phyloP scores from a whole-genome alignment of 2,888 invertebrate genomes.

The Drosophila affinis region DNA sequence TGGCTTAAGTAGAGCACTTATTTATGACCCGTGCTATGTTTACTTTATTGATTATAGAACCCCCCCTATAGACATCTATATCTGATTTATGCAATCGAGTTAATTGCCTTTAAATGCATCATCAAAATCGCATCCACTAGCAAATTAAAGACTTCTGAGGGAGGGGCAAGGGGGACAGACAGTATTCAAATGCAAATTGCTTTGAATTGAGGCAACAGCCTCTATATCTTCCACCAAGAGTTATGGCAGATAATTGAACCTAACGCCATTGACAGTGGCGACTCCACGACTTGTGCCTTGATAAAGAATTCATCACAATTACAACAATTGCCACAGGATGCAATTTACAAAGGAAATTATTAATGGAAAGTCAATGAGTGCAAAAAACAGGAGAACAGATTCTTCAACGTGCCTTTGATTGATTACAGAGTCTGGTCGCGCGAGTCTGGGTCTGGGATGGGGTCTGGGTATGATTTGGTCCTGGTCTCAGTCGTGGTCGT shows the following conservation, averaged over 20 bases:
- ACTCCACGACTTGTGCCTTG: conserved; percentile 51
- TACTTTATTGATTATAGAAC: conserved; percentile 19
- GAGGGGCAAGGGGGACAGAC: background rate
- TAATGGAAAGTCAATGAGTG: conserved; percentile 82
- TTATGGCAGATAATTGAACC: conserved; percentile 63
- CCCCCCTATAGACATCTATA: background rate
- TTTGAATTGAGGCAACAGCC: conserved; percentile 34
- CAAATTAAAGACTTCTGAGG: conserved; percentile 36
- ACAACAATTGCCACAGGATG: conserved; percentile 78
- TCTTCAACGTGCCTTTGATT: conserved; percentile 71
- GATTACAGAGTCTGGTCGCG: conserved; percentile 62
- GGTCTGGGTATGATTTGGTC: conserved; percentile 8
- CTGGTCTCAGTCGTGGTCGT: conserved; percentile 9
- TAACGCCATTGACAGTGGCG: conserved; percentile 67
- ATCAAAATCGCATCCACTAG: conserved; percentile 60
- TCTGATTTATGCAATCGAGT: conserved; percentile 24
- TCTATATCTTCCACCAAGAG: conserved; percentile 2
- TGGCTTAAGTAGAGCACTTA: conserved; percentile 29
- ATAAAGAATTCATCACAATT: conserved; percentile 80
- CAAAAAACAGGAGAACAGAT: conserved; percentile 43
- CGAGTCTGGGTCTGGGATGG: conserved; percentile 10
- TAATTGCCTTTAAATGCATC: conserved; percentile 63
- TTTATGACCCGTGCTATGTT: conserved; percentile 9
- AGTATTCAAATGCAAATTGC: conserved; percentile 56
- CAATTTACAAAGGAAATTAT: conserved; percentile 79